A percentile compares a stretch with the other conserved stretches of the same genome.
Evolutionary conservation across 2,113 vertebrate species (phyloP).

Genomic region (Solea solea): DNA sequence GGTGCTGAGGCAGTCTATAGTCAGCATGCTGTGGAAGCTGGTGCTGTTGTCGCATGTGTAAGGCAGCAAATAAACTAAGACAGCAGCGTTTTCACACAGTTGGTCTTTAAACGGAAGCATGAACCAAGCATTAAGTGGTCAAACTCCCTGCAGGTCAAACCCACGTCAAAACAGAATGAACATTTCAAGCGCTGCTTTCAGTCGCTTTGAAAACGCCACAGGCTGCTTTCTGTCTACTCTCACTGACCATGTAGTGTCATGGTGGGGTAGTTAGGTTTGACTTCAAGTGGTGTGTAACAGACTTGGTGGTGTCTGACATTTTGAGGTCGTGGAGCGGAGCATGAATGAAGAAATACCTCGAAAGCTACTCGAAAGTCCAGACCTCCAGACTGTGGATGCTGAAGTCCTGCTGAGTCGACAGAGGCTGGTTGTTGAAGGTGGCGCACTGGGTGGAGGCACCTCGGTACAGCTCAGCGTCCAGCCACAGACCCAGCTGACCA

Average conservation of each 20-base stretch:
- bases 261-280: conserved; percentile 24
- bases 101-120: conserved; percentile 3
- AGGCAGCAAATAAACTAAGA: conserved; percentile 60
- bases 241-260: conserved; percentile 23
- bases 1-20: conserved; percentile 62
- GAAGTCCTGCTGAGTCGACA: conserved; percentile 95
- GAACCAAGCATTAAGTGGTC: conserved; percentile 5
- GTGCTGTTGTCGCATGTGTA: conserved; percentile 48
- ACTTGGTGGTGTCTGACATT: conserved; percentile 18
- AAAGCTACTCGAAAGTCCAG: conserved; percentile 92
- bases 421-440: conserved; percentile 95
- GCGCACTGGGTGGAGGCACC: conserved; percentile 93
- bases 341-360: conserved; percentile 58
- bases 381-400: conserved; percentile 95
- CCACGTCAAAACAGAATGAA: conserved; percentile 8
- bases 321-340: conserved; percentile 10
- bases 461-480: conserved; percentile 93
- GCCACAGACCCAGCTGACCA: conserved; percentile 94
- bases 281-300: conserved; percentile 42
- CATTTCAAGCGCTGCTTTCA: neutral
- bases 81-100: conserved; percentile 19
- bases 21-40: conserved; percentile 71
- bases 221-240: conserved; percentile 18
- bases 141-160: conserved; percentile 17
- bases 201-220: neutral